A percentile compares a stretch with the other conserved stretches of the same genome.
phyloP scores from a whole-genome alignment of 2,113 vertebrate species.

The Hippolais icterina region DNA sequence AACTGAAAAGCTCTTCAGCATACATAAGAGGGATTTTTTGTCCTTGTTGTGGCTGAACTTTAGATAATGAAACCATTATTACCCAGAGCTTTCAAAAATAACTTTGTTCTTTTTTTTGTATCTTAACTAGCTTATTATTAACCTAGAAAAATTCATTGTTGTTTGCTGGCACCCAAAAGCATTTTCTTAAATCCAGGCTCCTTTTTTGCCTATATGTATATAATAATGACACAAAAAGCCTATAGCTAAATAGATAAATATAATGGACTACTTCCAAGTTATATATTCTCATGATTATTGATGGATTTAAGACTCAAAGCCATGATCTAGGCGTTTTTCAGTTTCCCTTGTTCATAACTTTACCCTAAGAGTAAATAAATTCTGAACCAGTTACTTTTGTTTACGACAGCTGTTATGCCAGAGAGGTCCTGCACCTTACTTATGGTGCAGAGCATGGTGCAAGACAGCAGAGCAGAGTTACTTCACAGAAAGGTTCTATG shows the following conservation, averaged over 20 bases:
- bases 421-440: neutral
- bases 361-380: neutral
- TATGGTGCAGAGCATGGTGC: neutral
- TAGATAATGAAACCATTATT: constrained; percentile 48
- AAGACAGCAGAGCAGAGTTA: neutral
- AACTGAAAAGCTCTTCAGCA: constrained; percentile 43
- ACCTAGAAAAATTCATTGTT: neutral
- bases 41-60: constrained; percentile 41
- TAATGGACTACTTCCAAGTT: neutral
- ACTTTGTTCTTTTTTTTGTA: neutral
- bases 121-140: constrained; percentile 6
- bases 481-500: neutral
- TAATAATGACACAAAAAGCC: neutral
- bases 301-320: neutral
- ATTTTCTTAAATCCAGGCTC: neutral
- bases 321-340: neutral
- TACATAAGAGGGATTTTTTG: neutral
- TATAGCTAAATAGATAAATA: neutral
- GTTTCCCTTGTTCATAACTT: neutral
- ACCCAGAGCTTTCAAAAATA: constrained; percentile 27
- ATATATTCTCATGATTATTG: neutral
- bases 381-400: neutral
- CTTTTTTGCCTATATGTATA: neutral
- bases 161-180: neutral
- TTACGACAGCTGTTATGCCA: fast-evolving